Evolutionary conservation across 2,113 vertebrate species (phyloP), one percentile per base, ranked within the genome.

Genomic region (Pterocles burchelli): DNA sequence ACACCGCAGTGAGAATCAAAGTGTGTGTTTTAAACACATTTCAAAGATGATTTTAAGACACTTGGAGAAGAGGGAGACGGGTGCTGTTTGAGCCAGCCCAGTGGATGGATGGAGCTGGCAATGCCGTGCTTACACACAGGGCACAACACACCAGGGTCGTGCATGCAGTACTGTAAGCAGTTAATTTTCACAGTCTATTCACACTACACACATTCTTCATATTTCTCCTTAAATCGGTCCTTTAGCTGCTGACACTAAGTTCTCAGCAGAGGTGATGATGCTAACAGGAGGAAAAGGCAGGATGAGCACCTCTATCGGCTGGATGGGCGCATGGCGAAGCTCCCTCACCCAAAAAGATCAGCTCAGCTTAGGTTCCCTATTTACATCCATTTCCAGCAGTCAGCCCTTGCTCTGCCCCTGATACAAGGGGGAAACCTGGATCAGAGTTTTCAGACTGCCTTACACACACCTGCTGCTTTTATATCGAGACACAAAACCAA

Each of bases 111-210:
- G 34, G 87, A 89, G 83, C 43, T 62, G 76, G 65, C 43, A 22
- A 3, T 6, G 1, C 31, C 3, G 34, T 3, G 1, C 57, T 77
- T 33, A 21, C 45, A 45, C 49, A 5, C 1, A 7, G 1, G 49
- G 57, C 46, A 55, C 68, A 38, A 65, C 31, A 20, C n/a, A 33
- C 12, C 1, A 5, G 3, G 28, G 11, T n/a, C 11, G 6, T 15
- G 9, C 5, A 4, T 3, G 41, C 7, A 11, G 38, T 7, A 6
- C 46, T 91, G 90, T 22, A 48, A 74, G 71, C 21, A 24, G 19
- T 28, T 20, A 36, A 25, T 77, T 70, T 46, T 31, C 55, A 22
- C 4, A 2, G 13, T 3, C 13, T n/a, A 4, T 22, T 13, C 68
- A 80, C 59, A 49, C 48, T 13, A 31, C n/a, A 13, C 1, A 0